Conservation (phyloP, 2,113 vertebrate genomes). For the Anarhynchus alexandrinus region DNA sequence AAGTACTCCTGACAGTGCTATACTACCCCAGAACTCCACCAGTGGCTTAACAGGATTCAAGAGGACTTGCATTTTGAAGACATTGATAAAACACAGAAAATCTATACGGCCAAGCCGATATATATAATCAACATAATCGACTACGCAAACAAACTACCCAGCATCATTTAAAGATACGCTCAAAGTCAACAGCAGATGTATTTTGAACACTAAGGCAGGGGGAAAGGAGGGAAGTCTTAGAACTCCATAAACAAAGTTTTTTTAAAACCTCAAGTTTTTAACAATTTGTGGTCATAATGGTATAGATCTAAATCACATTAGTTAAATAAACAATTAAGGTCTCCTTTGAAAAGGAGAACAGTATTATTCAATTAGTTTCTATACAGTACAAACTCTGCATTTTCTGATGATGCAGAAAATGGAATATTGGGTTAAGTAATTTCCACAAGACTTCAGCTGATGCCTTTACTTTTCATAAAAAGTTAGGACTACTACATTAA, state of each 20-base stretch:
- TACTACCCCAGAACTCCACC: neutral
- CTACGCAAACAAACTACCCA: neutral
- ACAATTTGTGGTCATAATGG: neutral
- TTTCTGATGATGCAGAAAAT: neutral
- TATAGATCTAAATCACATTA: neutral
- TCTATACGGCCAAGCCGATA: neutral
- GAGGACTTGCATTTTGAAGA: neutral
- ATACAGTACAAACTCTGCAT: neutral
- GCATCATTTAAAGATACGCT: neutral
- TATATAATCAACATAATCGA: neutral
- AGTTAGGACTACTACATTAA: neutral
- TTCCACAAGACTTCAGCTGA: neutral
- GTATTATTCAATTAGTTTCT: neutral
- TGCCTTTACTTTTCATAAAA: neutral
- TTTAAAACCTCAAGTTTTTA: neutral
- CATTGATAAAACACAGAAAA: neutral
- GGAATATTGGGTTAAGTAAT: neutral
- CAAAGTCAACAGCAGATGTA: neutral
- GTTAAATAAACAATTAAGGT: neutral
- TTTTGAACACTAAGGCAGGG: neutral
- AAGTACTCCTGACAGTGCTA: neutral
- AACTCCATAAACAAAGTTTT: neutral
- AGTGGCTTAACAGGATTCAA: neutral
- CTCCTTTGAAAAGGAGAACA: neutral
- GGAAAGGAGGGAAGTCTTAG: neutral